phyloP scores from a whole-genome alignment of 2,888 invertebrate species.

The Uloborus plumipes region DNA sequence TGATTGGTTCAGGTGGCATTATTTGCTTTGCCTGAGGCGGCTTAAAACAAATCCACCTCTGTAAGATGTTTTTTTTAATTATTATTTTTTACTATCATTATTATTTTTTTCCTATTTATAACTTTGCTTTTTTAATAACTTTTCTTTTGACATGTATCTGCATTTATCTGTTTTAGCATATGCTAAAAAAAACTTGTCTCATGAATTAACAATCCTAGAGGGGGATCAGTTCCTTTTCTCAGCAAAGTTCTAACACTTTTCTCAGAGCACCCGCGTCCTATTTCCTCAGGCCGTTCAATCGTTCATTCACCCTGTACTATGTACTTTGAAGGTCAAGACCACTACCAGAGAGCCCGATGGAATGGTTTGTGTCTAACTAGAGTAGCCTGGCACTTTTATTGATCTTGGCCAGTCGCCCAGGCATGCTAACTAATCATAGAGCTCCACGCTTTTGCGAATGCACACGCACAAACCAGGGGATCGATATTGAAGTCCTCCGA shows the following conservation, averaged over 20 bases:
- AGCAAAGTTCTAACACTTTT: background rate
- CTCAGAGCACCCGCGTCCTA: background rate
- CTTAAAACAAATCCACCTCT: too few relatives aligned
- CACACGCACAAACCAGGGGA: constrained; percentile 15
- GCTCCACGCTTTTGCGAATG: constrained; percentile 6
- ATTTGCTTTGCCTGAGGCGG: too few relatives aligned
- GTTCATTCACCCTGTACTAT: constrained; percentile 30
- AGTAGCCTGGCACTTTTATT: background rate
- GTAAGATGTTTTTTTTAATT: too few relatives aligned
- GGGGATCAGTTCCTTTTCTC: background rate
- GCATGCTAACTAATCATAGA: constrained; percentile 25
- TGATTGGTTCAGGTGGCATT: too few relatives aligned
- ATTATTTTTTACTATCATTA: too few relatives aligned
- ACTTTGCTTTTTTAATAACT: too few relatives aligned
- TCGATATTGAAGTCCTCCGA: constrained; percentile 23
- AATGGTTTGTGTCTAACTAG: constrained; percentile 17
- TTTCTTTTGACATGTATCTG: too few relatives aligned
- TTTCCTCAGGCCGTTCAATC: background rate
- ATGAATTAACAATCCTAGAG: too few relatives aligned
- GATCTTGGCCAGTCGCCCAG: constrained; percentile 19
- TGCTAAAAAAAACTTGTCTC: too few relatives aligned
- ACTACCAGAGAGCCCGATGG: constrained; percentile 3
- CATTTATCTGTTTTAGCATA: too few relatives aligned
- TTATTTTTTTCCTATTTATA: too few relatives aligned
- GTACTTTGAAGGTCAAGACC: constrained; percentile 54